phyloP scores from a whole-genome alignment of 2,113 vertebrate genomes.

The Odocoileus virginianus region DNA sequence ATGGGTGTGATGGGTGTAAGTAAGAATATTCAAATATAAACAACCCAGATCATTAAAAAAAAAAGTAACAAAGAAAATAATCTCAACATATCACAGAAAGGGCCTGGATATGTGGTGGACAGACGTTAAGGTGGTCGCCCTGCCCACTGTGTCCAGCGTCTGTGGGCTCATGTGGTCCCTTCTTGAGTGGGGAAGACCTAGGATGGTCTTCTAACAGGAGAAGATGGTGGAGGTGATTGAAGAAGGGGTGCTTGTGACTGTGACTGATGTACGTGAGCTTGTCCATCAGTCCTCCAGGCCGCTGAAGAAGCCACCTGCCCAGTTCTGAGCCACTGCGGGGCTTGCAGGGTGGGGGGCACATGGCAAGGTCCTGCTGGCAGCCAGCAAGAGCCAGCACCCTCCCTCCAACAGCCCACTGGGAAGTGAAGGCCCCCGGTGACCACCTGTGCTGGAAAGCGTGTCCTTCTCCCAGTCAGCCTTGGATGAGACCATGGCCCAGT shows the following conservation, averaged over 20 bases:
- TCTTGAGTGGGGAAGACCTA: too few relatives aligned
- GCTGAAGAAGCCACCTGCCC: neutral
- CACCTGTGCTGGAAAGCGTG: accelerated
- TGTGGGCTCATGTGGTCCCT: accelerated
- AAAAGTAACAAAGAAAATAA: neutral
- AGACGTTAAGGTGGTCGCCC: accelerated
- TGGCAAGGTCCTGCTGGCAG: neutral
- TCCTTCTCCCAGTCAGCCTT: neutral
- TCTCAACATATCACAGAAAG: neutral
- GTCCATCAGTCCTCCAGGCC: accelerated
- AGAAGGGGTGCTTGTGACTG: neutral
- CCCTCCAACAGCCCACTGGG: neutral
- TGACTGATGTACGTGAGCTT: accelerated
- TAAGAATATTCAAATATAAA: neutral
- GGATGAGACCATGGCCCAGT: neutral
- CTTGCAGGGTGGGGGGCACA: neutral
- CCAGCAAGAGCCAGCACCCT: neutral
- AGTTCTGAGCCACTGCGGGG: accelerated
- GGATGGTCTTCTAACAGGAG: neutral
- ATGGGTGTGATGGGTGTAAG: accelerated
- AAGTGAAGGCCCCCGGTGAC: neutral
- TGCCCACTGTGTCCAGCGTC: accelerated
- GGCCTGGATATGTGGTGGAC: accelerated
- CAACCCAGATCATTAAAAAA: neutral
- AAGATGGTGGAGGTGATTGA: accelerated